Conservation (phyloP, 2,113 vertebrate species). For the Tricholaema leucomelas region DNA sequence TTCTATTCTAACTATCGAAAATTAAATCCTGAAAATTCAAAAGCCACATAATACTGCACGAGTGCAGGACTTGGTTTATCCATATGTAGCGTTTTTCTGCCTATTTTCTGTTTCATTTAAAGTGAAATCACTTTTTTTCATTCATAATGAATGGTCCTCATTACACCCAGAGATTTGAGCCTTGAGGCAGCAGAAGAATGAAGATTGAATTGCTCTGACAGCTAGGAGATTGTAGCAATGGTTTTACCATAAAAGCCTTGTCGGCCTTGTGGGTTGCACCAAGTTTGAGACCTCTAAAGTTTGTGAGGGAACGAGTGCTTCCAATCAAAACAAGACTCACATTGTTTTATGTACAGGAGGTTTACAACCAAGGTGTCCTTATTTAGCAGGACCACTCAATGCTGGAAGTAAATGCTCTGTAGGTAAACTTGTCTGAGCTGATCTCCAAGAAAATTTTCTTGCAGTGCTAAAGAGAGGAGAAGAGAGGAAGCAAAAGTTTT, state of each 20-base stretch:
- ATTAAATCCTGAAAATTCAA: neutral
- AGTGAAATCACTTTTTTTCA: neutral
- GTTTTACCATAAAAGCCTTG: neutral
- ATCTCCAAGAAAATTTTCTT: neutral
- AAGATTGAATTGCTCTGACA: neutral
- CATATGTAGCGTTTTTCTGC: neutral
- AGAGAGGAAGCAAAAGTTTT: neutral
- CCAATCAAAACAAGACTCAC: neutral
- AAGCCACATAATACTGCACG: neutral
- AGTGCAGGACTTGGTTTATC: neutral
- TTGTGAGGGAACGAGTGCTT: neutral
- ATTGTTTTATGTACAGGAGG: neutral
- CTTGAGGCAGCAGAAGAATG: neutral
- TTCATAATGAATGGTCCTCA: rapidly evolving
- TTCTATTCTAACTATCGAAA: neutral
- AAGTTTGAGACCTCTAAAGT: neutral
- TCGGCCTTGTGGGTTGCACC: rapidly evolving
- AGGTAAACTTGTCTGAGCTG: neutral
- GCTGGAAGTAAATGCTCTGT: neutral
- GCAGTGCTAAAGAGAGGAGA: neutral
- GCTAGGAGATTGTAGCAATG: neutral
- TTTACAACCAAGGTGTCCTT: neutral
- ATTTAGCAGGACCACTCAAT: neutral
- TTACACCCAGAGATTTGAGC: too few relatives aligned
- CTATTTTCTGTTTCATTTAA: neutral